phyloP scores from a whole-genome alignment of 1,140 invertebrate genomes.

The Ceratosolen fusciceps region DNA sequence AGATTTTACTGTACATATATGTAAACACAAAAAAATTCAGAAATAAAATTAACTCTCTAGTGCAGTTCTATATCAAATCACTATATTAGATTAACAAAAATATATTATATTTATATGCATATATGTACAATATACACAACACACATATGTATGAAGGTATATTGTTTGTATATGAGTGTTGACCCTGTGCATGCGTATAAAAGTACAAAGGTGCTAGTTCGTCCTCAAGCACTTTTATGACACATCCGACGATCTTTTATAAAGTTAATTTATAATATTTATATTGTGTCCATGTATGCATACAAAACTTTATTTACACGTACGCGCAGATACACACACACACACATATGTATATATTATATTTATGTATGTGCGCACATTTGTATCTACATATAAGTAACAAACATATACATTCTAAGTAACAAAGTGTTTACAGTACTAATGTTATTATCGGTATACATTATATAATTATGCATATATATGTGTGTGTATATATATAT shows the following conservation, averaged over 20 bases:
- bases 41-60: conserved; percentile 54
- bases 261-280: conserved; percentile 41
- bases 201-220: conserved; percentile 50
- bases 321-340: conserved; percentile 22
- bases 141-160: conserved; percentile 48
- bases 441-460: conserved; percentile 54
- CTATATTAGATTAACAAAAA: conserved; percentile 68
- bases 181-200: conserved; percentile 47
- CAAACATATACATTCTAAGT: conserved; percentile 61
- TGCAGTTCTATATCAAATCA: conserved; percentile 64
- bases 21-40: conserved; percentile 52
- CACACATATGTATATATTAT: conserved; percentile 39
- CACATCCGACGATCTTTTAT: conserved; percentile 39
- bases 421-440: conserved; percentile 63
- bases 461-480: conserved; percentile 51
- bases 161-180: conserved; percentile 53
- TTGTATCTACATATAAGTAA: conserved; percentile 44
- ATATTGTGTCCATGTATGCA: conserved; percentile 46
- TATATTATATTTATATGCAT: conserved; percentile 61
- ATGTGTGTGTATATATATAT: conserved; percentile 49
- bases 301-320: conserved; percentile 51
- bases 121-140: conserved; percentile 51
- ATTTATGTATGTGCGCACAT: conserved; percentile 40
- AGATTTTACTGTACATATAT: conserved; percentile 4
- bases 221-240: conserved; percentile 47